Conservation (phyloP, 2,888 invertebrate genomes). For the Onthophagus sagittarius region DNA sequence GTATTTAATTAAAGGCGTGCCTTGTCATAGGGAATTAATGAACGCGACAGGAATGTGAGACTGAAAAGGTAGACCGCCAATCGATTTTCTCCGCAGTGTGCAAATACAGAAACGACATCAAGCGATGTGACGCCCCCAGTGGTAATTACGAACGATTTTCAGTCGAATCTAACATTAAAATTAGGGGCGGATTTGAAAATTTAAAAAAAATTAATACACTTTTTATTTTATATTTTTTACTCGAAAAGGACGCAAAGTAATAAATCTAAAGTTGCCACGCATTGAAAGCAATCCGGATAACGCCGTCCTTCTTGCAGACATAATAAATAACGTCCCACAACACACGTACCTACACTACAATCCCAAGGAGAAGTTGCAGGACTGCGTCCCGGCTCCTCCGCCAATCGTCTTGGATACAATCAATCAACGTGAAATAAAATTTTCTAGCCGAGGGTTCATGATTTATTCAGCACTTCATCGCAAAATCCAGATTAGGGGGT, state of each 20-base stretch:
- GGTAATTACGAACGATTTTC: too few species aligned
- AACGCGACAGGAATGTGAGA: too few species aligned
- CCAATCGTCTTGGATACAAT: neutral
- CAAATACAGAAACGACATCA: too few species aligned
- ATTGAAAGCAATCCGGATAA: neutral
- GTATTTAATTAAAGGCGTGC: too few species aligned
- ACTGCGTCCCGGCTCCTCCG: neutral
- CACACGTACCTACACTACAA: neutral
- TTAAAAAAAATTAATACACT: too few species aligned
- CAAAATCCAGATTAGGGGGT: neutral
- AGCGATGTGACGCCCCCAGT: too few species aligned
- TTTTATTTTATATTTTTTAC: neutral
- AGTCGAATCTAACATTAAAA: too few species aligned
- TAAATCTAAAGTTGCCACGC: neutral
- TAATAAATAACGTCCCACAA: neutral
- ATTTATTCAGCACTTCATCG: neutral
- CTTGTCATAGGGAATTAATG: too few species aligned
- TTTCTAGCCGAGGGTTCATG: neutral
- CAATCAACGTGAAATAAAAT: slow-evolving; percentile 6
- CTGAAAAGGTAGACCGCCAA: too few species aligned
- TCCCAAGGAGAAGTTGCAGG: neutral
- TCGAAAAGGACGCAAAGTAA: neutral
- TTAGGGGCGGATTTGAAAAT: too few species aligned
- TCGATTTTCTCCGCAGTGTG: too few species aligned
- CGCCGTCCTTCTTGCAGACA: neutral